Base-by-base conservation (phyloP, 2,888 invertebrate genomes). In the Synergus japonicus region DNA sequence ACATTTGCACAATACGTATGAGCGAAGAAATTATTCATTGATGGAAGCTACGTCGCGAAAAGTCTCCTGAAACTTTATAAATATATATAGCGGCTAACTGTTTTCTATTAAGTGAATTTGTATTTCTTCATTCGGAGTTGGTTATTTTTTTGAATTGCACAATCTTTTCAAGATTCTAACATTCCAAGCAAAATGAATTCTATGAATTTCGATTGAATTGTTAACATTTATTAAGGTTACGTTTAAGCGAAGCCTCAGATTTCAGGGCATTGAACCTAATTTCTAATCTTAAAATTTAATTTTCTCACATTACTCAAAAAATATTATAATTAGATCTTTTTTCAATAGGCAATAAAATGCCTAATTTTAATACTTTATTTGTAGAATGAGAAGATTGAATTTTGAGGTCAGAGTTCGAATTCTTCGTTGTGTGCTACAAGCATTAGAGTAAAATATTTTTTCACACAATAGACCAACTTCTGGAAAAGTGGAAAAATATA, bases 1-100 rank as follows among this genome's bases (percentile, higher is more conserved):
- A 69, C 46, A 29, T 69, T 69, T 49, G 69, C 69, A 73, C 69
- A 73, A 73, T 73, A 60, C 60, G 60, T 60, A 22, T 60, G n/a
- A 60, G 22, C 60, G 54, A 54, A 54, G n/a, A 54, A n/a, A 54
- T 54, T n/a, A 54, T 54, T 54, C 54, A n/a, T n/a, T n/a, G 54
- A 54, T 54, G n/a, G 8, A 8, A 54, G n/a, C 7, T 54, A 8
- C 15, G 15, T n/a, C n/a, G 54, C n/a, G 60, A 60, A 60, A 60
- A 60, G 60, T 18, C 18, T 22, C 10, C 10, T 60, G 22, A 10
- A 60, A 22, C 60, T 60, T 18, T 60, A 60, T 18, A 18, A 22
- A 18, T 58, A 58, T 10, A 18, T 9, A 18, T 8, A 58, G 60
- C 60, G 10, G 22, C 60, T 60, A 18, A n/a, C 9, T 1, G 18